Evolutionary conservation across 2,113 vertebrate genomes (phyloP).

Genomic region (Lutjanus erythropterus): DNA sequence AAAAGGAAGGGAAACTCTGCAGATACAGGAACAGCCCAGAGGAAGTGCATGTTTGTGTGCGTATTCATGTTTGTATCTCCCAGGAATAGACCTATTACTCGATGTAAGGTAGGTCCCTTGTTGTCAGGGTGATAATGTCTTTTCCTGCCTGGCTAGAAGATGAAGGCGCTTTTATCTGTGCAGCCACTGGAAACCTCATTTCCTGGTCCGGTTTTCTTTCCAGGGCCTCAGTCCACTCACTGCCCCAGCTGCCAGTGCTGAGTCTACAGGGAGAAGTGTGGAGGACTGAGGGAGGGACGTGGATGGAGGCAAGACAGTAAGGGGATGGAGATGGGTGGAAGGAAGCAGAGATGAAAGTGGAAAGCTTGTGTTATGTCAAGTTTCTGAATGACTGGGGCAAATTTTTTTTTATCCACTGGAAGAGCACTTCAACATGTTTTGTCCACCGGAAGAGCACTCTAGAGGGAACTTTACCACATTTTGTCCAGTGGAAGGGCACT

Average conservation of each 20-base stretch:
- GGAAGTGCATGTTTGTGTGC: conserved; percentile 25
- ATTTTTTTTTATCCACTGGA: too few species aligned
- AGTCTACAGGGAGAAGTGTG: conserved; percentile 42
- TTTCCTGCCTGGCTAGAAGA: conserved; percentile 70
- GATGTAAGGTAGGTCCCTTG: conserved; percentile 50
- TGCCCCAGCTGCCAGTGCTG: conserved; percentile 22
- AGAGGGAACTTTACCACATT: too few species aligned
- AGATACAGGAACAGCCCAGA: conserved; percentile 21
- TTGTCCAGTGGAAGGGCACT: too few species aligned
- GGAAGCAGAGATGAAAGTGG: background rate
- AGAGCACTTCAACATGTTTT: too few species aligned
- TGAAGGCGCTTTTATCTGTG: conserved; percentile 69
- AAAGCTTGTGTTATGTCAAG: background rate
- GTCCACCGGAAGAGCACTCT: too few species aligned
- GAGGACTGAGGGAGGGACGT: conserved; percentile 7
- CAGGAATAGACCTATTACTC: conserved; percentile 34
- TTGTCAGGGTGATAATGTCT: conserved; percentile 71
- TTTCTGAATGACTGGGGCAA: too few species aligned
- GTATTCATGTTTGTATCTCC: conserved; percentile 31
- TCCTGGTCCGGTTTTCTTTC: conserved; percentile 71
- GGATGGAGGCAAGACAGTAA: background rate
- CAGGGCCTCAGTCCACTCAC: conserved; percentile 41
- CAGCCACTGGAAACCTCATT: conserved; percentile 79
- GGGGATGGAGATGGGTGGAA: conserved; percentile 1
- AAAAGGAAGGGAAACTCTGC: conserved; percentile 23